Base-by-base conservation (phyloP, 2,888 invertebrate genomes). In the Aphidius colemani region DNA sequence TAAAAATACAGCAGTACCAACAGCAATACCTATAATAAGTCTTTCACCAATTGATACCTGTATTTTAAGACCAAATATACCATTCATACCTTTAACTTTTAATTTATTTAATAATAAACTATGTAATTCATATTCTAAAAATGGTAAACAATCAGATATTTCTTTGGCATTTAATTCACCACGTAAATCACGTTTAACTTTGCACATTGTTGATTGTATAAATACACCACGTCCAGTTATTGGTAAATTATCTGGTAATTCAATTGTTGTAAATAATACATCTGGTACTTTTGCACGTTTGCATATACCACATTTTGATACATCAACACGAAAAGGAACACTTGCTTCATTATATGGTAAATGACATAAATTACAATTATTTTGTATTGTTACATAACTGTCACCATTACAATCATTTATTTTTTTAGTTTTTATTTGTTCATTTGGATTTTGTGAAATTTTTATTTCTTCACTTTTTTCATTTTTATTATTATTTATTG, bases 81-180 rank as follows among this genome's bases (percentile, higher is more conserved):
- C 93, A 84, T 98, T 98, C 89, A 97, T 96, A 7, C 96, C 96
- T 82, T 94, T 94, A 69, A 96, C 92, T 82, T 93, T 90, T 3
- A 98, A 84, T 79, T 96, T 97, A 77, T 95, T 95, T 2, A 96
- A 87, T 46, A 98, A 84, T 71, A 96, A 88, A 66, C 94, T 89
- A 82, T 98, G 96, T 55, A 98, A 85, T 81, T 98, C 97, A 80
- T 97, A 98, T 82, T 98, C 98, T 61, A 98, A 83, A 84, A 98
- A 98, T 0, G 98, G 98, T 61, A 98, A 85, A 72, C 93, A 93
- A 84, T 98, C 94, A 1, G 96, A 96, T 66, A 98, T 94, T 84
- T 98, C 97, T 72, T 96, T 90, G 6, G 98, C 95, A 71, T 92
- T 92, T 0, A 91, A 86, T 83, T 96, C 96, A 0, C 93, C 91